These are phyloP conservation scores for Scalopus aquaticus DNA, from an alignment of 2,113 vertebrate genomes.

Conservation along the genomic window DNA sequence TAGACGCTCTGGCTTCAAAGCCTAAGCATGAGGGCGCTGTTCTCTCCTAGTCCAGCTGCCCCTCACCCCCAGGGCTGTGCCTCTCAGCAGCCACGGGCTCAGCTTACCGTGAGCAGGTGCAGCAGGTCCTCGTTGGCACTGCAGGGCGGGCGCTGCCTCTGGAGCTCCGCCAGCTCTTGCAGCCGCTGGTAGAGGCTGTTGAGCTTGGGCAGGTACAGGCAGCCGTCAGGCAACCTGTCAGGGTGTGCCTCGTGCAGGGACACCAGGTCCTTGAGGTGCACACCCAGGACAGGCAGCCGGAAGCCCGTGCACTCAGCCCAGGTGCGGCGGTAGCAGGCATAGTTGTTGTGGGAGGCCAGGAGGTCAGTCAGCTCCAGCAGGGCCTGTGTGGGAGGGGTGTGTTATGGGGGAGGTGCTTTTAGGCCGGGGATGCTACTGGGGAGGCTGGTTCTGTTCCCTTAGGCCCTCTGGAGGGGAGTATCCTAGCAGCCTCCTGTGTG, in stretches of 20 bases:
- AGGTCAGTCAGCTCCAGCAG: conserved; percentile 93
- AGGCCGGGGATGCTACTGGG: too few relatives aligned
- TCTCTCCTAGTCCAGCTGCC: neutral
- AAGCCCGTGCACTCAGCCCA: conserved; percentile 90
- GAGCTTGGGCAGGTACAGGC: conserved; percentile 92
- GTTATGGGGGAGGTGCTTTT: too few relatives aligned
- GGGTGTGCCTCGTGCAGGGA: conserved; percentile 92
- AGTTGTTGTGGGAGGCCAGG: conserved; percentile 93
- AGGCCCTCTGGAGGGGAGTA: neutral
- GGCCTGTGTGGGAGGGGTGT: conserved; percentile 78
- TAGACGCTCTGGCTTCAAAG: neutral
- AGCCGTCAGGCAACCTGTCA: conserved; percentile 88
- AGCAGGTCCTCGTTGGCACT: conserved; percentile 92
- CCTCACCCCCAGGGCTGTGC: neutral
- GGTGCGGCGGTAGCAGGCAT: conserved; percentile 89
- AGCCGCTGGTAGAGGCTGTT: conserved; percentile 93
- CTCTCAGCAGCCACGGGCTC: neutral
- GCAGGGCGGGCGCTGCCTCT: conserved; percentile 87
- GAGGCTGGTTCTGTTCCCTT: neutral
- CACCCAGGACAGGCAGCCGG: conserved; percentile 93
- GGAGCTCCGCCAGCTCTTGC: conserved; percentile 88
- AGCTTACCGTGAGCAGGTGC: conserved; percentile 91
- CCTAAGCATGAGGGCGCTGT: neutral
- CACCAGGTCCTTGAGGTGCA: conserved; percentile 95
- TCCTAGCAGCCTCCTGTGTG: neutral